Base-by-base conservation (phyloP, 2,888 invertebrate species). In the Drosophila borealis region DNA sequence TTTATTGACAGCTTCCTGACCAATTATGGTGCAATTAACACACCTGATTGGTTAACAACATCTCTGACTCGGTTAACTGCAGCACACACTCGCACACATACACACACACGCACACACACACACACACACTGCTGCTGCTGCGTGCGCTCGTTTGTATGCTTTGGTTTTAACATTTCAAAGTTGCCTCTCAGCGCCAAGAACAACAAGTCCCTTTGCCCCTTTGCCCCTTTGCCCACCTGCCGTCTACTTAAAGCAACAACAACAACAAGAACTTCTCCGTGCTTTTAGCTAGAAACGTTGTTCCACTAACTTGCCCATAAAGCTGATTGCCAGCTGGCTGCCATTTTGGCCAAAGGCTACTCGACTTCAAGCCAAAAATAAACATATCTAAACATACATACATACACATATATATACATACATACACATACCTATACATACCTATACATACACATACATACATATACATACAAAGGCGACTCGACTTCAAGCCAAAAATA, bases 11-110 rank as follows among this genome's bases (percentile, higher is more conserved):
- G 57, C 72, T 84, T 75, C 64, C 84, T 90, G 89, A 71, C 90
- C 85, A 88, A 89, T 86, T 89, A 83, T 74, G 89, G 88, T 71
- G 81, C 85, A 86, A 86, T 86, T 86, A 86, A 80, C 84, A 81
- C 85, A 87, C 76, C 73, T 84, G 90, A 90, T 89, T 85, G 85
- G 69, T 55, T 66, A 78, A 85, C 62, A 78, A 85, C 62, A 64
- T 64, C 71, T 74, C 62, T 50, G 61, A 65, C 50, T 64, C 67
- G 65, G 21, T 51, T 69, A 34, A 48, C 54, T 48, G 36, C 50
- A 4, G 8, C 37, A 13, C 10, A 21, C 45, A 9, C 57, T 19
- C 42, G 29, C 13, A 13, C 25, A 34, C 29, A 34, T n/a, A 46
- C 21, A 37, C 14, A 36, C 42, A 44, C 25, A 17, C 45, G 36